Evolutionary conservation across 1,140 invertebrate genomes (phyloP).

Genomic region (Zaprionus vittiger): DNA sequence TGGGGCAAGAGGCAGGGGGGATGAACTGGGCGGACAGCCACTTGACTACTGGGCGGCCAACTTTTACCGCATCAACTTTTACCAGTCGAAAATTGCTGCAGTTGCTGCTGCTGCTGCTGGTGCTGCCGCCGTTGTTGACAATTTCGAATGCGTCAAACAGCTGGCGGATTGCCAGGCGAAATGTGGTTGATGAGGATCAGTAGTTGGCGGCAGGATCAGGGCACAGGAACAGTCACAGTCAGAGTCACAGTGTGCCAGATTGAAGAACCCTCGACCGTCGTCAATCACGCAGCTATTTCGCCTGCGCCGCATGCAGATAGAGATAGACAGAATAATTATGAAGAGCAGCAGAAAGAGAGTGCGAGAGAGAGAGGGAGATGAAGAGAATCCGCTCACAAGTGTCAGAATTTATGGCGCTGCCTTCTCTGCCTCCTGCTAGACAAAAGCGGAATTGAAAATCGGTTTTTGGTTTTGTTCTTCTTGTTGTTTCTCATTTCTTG

Average conservation of each 20-base stretch:
- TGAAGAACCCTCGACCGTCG: constrained; percentile 61
- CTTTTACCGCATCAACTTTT: constrained; percentile 44
- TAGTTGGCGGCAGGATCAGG: constrained; percentile 6
- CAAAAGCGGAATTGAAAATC: constrained; percentile 64
- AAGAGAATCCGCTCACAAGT: constrained; percentile 47
- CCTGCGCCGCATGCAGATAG: not conserved
- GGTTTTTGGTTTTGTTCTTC: not conserved
- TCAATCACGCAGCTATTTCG: constrained; percentile 58
- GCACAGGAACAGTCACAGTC: constrained; percentile 27
- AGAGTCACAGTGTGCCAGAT: constrained; percentile 37
- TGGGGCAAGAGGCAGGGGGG: not conserved
- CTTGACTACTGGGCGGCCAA: constrained; percentile 66
- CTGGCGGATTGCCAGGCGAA: constrained; percentile 45
- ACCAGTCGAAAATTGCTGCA: constrained; percentile 53
- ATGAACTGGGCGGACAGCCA: constrained; percentile 29
- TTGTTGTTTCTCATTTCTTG: not conserved
- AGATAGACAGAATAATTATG: constrained; percentile 11
- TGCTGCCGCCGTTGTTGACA: constrained; percentile 28
- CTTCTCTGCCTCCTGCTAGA: constrained; percentile 54
- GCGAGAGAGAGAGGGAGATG: constrained; percentile 21
- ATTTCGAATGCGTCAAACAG: constrained; percentile 46
- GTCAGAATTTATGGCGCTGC: constrained; percentile 33
- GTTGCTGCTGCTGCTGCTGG: constrained; percentile 15
- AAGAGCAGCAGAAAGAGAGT: constrained; percentile 7
- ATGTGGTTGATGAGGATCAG: constrained; percentile 76